Conservation (phyloP, 2,113 vertebrate genomes). For the Pipa parva region DNA sequence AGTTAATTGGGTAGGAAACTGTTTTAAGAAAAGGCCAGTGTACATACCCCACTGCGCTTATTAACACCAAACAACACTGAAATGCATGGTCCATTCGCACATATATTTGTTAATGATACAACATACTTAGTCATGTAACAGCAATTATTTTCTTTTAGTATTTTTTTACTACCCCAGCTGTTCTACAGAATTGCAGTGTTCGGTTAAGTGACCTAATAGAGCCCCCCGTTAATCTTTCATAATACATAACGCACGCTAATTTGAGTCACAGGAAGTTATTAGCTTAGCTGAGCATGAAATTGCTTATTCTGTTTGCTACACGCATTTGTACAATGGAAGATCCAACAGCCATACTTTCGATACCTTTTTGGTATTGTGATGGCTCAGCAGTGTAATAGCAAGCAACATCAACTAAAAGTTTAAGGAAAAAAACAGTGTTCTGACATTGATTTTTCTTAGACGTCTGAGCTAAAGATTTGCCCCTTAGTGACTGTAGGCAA, state of each 20-base stretch:
- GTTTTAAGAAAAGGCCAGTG: background rate
- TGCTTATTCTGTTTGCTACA: too few species aligned
- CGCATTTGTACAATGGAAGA: too few species aligned
- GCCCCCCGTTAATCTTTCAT: background rate
- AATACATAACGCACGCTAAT: background rate
- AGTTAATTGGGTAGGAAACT: background rate
- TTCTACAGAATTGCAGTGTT: background rate
- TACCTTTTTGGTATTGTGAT: too few species aligned
- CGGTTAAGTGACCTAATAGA: background rate
- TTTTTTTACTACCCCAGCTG: background rate
- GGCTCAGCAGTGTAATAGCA: too few species aligned
- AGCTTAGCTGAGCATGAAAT: background rate
- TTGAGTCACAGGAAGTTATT: background rate
- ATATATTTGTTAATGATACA: background rate
- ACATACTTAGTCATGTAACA: background rate
- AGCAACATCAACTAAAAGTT: too few species aligned
- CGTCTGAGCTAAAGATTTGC: too few species aligned
- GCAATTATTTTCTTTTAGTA: background rate
- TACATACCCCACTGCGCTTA: background rate
- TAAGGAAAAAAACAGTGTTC: too few species aligned
- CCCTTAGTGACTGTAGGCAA: too few species aligned
- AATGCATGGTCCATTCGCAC: background rate
- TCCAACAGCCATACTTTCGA: too few species aligned
- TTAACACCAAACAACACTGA: background rate
- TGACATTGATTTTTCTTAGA: too few species aligned